These are phyloP conservation scores for Euura saliciscinereae DNA, from an alignment of 1,140 invertebrate species.

Conservation along the genomic window DNA sequence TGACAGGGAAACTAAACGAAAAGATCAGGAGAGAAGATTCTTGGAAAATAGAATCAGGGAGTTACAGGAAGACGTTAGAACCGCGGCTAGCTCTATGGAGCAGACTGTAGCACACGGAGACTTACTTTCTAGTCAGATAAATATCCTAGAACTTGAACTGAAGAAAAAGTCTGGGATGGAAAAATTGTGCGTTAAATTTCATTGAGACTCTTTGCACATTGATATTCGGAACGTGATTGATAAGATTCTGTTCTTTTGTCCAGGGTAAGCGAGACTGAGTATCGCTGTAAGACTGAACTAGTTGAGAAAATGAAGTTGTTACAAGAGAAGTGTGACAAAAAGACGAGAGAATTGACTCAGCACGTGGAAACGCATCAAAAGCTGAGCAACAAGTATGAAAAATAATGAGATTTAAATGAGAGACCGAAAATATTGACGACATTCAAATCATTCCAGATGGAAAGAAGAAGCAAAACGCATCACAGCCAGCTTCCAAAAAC, in stretches of 20 bases:
- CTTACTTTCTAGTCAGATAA: conserved; percentile 16
- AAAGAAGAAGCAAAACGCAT: conserved; percentile 69
- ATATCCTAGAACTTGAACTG: conserved; percentile 17
- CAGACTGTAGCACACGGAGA: conserved; percentile 10
- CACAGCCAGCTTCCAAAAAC: conserved; percentile 65
- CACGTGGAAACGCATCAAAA: conserved; percentile 57
- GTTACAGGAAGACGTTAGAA: conserved; percentile 43
- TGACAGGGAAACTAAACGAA: conserved; percentile 46
- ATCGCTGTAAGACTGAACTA: neutral
- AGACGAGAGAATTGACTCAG: conserved; percentile 51
- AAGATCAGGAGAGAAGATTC: conserved; percentile 42
- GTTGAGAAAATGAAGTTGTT: conserved; percentile 43
- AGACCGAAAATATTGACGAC: conserved; percentile 18
- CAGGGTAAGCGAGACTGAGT: conserved; percentile 18
- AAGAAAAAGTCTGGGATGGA: conserved; percentile 16
- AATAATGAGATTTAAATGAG: neutral
- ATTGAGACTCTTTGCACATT: neutral
- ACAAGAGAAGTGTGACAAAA: conserved; percentile 50
- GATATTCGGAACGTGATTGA: neutral
- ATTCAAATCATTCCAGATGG: conserved; percentile 58
- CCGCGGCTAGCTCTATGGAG: conserved; percentile 25
- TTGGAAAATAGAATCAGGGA: conserved; percentile 46
- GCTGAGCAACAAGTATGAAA: conserved; percentile 49
- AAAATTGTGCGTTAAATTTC: neutral
- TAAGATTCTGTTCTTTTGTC: neutral